Conservation (phyloP, 2,797 vertebrate genomes). For the Sebastes matsubarae region DNA sequence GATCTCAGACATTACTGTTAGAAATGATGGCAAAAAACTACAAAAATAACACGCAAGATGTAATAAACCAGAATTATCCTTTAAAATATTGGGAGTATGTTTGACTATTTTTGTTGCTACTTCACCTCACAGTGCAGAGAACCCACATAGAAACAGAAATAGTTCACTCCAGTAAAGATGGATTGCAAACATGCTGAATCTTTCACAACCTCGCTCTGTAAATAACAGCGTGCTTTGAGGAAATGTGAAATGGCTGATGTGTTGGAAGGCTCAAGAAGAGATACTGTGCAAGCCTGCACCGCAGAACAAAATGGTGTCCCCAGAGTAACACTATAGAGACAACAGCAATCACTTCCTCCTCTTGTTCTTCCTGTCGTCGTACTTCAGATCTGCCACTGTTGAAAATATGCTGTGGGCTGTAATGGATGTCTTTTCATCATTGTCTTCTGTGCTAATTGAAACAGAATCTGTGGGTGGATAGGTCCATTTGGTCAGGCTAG, state of each 20-base stretch:
- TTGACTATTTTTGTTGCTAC: not conserved
- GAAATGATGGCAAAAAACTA: not conserved
- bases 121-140: not conserved
- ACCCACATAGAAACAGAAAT: not conserved
- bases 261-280: conserved; percentile 37
- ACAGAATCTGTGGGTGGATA: conserved; percentile 43
- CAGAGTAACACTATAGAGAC: conserved; percentile 40
- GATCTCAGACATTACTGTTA: not conserved
- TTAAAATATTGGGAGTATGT: not conserved
- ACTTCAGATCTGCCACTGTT: conserved; percentile 31
- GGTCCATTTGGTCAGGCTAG: conserved; percentile 49
- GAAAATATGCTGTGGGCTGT: conserved; percentile 45
- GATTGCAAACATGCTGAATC: conserved; percentile 35
- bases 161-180: conserved; percentile 11
- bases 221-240: conserved; percentile 39
- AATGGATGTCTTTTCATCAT: conserved; percentile 49
- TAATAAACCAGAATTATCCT: not conserved
- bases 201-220: conserved; percentile 40
- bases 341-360: conserved; percentile 45
- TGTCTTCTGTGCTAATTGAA: conserved; percentile 57
- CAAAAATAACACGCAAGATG: not conserved
- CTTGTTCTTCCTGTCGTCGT: conserved; percentile 44
- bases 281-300: conserved; percentile 2
- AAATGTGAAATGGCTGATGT: conserved; percentile 55
- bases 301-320: conserved; percentile 49